A percentile compares a stretch with the other conserved stretches of the same genome.
Conservation (phyloP, 92 coral and sea anemone species). For the Siderastrea siderea region DNA sequence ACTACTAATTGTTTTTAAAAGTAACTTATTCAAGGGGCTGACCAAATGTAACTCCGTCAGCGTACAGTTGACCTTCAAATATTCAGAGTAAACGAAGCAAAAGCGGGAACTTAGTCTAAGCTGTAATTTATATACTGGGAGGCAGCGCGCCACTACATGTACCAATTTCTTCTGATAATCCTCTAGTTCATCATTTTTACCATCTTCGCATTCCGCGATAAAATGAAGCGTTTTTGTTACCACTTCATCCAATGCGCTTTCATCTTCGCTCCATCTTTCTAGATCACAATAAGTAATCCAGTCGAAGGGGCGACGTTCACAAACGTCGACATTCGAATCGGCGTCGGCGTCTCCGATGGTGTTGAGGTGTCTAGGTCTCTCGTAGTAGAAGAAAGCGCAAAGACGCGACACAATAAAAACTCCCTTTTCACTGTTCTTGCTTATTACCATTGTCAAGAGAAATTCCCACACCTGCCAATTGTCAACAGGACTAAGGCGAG, state of each 20-base stretch:
- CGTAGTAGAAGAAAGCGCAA: too few relatives aligned
- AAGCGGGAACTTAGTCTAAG: neutral
- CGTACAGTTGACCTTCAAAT: neutral
- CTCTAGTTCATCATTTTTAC: neutral
- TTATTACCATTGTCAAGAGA: too few relatives aligned
- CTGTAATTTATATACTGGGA: neutral
- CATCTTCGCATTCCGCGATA: neutral
- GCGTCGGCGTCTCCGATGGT: too few relatives aligned
- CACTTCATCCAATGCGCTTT: neutral
- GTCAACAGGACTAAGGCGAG: too few relatives aligned
- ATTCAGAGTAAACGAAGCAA: neutral
- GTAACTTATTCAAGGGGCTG: neutral
- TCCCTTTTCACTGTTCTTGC: too few relatives aligned
- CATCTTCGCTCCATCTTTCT: too few relatives aligned
- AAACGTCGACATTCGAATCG: too few relatives aligned
- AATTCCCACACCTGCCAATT: too few relatives aligned
- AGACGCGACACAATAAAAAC: too few relatives aligned
- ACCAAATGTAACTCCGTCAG: neutral
- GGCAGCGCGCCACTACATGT: neutral
- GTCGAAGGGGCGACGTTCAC: too few relatives aligned
- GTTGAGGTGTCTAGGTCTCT: too few relatives aligned
- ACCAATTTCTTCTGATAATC: constrained; percentile 34
- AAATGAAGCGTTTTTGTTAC: neutral
- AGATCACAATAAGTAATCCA: too few relatives aligned
- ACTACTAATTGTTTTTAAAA: neutral